Evolutionary conservation across 2,113 vertebrate species (phyloP).

Genomic region (Lepus timidus): DNA sequence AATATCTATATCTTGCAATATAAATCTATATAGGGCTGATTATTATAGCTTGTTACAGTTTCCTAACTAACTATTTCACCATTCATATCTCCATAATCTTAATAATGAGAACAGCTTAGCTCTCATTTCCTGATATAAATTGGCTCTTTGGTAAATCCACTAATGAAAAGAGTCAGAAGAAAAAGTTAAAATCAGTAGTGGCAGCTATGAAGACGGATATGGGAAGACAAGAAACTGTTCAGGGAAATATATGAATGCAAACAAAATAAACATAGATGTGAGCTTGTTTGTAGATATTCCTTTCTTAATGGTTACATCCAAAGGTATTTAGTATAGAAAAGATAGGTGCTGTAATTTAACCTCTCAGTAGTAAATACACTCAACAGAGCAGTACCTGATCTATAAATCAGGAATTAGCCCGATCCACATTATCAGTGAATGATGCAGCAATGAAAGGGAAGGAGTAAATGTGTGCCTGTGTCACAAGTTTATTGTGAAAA

Average conservation of each 20-base stretch:
- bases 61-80: background rate
- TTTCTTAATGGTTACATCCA: background rate
- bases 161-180: conserved; percentile 60
- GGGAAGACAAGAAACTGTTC: background rate
- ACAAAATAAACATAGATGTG: background rate
- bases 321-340: background rate
- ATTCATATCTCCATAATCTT: background rate
- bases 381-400: background rate
- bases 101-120: conserved; percentile 56
- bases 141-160: conserved; percentile 2
- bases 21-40: background rate
- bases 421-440: background rate
- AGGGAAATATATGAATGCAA: conserved; percentile 16
- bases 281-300: background rate
- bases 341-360: background rate
- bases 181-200: conserved; percentile 65
- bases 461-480: background rate
- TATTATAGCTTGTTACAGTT: background rate
- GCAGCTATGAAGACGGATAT: conserved; percentile 25
- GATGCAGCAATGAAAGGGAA: background rate
- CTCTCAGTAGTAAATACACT: background rate
- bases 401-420: background rate
- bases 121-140: conserved; percentile 54
- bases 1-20: background rate
- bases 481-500: background rate